Percentiles rank a stretch among this genome's conserved stretches.
These are phyloP conservation scores for Galbula dea DNA, from an alignment of 2,113 vertebrate species.

Conservation along the genomic window DNA sequence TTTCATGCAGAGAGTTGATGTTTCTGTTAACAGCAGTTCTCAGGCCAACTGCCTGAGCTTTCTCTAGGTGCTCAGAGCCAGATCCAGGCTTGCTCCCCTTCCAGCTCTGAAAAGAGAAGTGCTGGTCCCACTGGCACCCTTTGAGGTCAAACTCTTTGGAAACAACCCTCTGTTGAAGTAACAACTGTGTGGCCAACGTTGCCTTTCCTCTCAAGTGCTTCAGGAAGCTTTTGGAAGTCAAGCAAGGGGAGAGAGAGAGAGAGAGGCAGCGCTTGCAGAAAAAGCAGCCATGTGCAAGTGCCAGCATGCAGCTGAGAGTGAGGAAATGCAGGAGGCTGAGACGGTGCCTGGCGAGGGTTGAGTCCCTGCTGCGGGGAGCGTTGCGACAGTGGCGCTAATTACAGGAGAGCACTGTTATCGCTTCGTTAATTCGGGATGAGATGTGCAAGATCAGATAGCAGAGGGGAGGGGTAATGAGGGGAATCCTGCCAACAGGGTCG, in stretches of 20 bases:
- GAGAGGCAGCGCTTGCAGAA: not conserved
- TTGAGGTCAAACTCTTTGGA: not conserved
- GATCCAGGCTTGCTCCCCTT: not conserved
- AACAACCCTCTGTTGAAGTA: not conserved
- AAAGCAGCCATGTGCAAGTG: not conserved
- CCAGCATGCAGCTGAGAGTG: not conserved
- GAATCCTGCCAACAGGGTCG: not conserved
- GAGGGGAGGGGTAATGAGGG: not conserved
- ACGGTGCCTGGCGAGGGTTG: not conserved
- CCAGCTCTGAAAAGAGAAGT: not conserved
- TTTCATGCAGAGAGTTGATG: not conserved
- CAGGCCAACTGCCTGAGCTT: not conserved
- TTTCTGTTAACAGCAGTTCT: not conserved
- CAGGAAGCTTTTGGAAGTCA: not conserved
- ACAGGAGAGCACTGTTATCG: not conserved
- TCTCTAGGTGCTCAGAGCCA: not conserved
- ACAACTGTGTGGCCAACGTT: not conserved
- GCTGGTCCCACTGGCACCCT: not conserved
- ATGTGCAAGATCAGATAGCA: slow-evolving; percentile 46
- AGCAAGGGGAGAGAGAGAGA: not conserved
- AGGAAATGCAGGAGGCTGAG: not conserved
- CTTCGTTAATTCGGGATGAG: not conserved
- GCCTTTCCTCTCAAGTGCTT: not conserved
- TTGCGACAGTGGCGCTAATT: slow-evolving; percentile 22
- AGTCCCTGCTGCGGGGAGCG: not conserved